Evolutionary conservation across 2,113 vertebrate species (phyloP).

Genomic region (Martes martes): DNA sequence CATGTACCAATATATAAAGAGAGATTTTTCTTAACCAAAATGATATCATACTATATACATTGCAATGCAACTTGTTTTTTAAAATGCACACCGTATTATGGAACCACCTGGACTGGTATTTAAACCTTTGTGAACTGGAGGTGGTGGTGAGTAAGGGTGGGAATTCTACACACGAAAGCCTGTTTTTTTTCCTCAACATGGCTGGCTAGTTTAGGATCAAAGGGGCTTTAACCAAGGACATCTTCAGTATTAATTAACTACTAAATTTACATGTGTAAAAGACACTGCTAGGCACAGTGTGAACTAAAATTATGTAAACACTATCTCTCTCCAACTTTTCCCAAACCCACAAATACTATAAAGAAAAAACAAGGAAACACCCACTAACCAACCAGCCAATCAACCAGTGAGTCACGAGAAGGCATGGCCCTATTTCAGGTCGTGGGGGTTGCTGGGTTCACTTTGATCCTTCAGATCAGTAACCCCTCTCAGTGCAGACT

Average conservation of each 20-base stretch:
- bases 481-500: rapidly evolving
- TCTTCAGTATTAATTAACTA: not conserved
- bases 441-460: too few relatives aligned
- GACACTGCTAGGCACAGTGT: not conserved
- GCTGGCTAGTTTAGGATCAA: not conserved
- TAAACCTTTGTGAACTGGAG: not conserved
- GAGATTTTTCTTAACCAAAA: not conserved
- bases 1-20: not conserved
- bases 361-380: not conserved
- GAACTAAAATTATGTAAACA: not conserved
- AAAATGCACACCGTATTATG: not conserved
- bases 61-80: not conserved
- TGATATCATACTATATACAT: not conserved
- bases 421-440: not conserved
- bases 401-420: not conserved
- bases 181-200: not conserved
- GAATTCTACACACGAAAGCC: not conserved
- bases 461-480: not conserved
- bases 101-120: not conserved
- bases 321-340: not conserved
- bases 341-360: not conserved
- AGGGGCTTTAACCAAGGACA: not conserved
- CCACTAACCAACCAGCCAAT: not conserved
- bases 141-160: not conserved
- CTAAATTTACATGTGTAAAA: not conserved